These are phyloP conservation scores for Acrossocheilus fasciatus DNA, from an alignment of 2,797 vertebrate species.

Conservation along the genomic window DNA sequence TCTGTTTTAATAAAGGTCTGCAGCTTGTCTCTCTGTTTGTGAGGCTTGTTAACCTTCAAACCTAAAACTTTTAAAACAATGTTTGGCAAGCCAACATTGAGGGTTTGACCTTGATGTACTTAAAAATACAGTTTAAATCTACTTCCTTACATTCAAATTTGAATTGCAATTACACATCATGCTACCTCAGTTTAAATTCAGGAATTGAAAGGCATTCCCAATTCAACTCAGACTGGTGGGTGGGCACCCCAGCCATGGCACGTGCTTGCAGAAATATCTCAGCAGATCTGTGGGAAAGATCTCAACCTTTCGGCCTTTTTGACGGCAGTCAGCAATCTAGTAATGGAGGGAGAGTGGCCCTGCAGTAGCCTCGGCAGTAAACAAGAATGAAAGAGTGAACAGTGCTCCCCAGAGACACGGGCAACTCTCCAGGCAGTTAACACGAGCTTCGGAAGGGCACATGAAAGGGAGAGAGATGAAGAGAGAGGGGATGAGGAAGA, in stretches of 20 bases:
- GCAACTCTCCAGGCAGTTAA: slow-evolving; percentile 53
- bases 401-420: slow-evolving; percentile 42
- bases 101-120: background rate
- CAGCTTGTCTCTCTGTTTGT: background rate
- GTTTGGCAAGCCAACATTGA: background rate
- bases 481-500: slow-evolving; percentile 20
- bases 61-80: background rate
- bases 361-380: slow-evolving; percentile 41
- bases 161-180: background rate
- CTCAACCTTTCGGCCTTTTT: slow-evolving; percentile 47
- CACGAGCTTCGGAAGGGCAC: slow-evolving; percentile 15
- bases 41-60: background rate
- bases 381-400: slow-evolving; percentile 38
- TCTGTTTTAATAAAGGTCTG: background rate
- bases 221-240: background rate
- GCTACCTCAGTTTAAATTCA: background rate
- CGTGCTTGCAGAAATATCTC: slow-evolving; percentile 11
- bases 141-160: background rate
- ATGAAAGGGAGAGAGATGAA: slow-evolving; percentile 40
- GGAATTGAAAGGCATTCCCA: background rate
- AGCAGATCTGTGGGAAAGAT: slow-evolving; percentile 28
- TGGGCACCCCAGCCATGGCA: background rate
- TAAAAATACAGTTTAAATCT: background rate
- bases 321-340: slow-evolving; percentile 47
- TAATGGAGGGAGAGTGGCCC: slow-evolving; percentile 43